Evolutionary conservation across 1,140 invertebrate species (phyloP).

Genomic region (Neodiprion virginianus): DNA sequence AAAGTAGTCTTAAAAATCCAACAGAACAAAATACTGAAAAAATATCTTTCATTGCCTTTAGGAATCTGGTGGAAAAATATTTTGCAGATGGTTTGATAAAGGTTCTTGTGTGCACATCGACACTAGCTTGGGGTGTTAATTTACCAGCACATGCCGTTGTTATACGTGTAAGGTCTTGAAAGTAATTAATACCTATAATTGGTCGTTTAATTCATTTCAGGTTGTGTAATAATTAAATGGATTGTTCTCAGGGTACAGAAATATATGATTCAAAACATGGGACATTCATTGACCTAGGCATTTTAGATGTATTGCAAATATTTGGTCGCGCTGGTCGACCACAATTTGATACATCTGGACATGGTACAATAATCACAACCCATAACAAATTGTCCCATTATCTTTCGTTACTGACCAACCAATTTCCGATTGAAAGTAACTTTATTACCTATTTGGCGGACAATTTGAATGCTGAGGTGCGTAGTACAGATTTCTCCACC

Average conservation of each 20-base stretch:
- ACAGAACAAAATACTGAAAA: constrained; percentile 24
- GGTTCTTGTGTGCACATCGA: constrained; percentile 96
- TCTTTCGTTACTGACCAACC: constrained; percentile 91
- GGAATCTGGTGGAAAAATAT: constrained; percentile 86
- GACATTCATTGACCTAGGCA: constrained; percentile 92
- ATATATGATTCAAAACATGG: constrained; percentile 97
- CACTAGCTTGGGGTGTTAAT: constrained; percentile 99
- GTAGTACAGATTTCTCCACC: constrained; percentile 26
- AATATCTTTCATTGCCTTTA: constrained; percentile 45
- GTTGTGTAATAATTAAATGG: neutral
- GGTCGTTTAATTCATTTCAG: constrained; percentile 1
- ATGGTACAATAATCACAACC: constrained; percentile 95
- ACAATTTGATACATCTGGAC: constrained; percentile 90
- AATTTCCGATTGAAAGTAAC: constrained; percentile 98
- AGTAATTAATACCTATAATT: constrained; percentile 13
- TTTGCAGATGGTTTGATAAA: constrained; percentile 90
- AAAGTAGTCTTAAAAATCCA: constrained; percentile 19
- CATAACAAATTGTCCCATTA: constrained; percentile 95
- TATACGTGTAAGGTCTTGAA: constrained; percentile 75
- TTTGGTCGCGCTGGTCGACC: constrained; percentile 98
- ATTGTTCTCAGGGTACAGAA: constrained; percentile 84
- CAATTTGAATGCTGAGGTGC: constrained; percentile 97
- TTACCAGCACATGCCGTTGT: constrained; percentile 97
- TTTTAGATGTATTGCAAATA: constrained; percentile 98
- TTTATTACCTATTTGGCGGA: constrained; percentile 92